phyloP scores from a whole-genome alignment of 2,797 vertebrate genomes.

The Karalla daura region DNA sequence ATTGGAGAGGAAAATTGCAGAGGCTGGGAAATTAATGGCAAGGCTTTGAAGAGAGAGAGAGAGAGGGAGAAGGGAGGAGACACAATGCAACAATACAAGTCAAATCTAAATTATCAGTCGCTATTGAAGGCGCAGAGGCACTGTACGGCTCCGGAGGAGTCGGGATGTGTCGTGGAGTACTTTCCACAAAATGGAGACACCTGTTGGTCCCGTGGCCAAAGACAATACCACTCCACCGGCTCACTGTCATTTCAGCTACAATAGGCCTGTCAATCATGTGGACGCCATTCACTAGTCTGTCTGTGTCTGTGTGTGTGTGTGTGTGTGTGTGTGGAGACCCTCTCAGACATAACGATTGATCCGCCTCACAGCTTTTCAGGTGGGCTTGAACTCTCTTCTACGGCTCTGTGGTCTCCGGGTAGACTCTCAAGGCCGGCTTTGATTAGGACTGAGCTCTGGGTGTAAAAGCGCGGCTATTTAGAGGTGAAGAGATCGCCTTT shows the following conservation, averaged over 20 bases:
- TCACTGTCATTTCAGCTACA: constrained; percentile 35
- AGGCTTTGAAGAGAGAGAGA: constrained; percentile 79
- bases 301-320: constrained; percentile 18
- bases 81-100: constrained; percentile 90
- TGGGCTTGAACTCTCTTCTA: not conserved
- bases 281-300: too few species aligned
- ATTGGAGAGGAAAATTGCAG: constrained; percentile 85
- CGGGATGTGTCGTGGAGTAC: not conserved
- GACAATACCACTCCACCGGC: constrained; percentile 46
- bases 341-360: constrained; percentile 69
- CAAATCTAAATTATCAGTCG: constrained; percentile 92
- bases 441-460: too few species aligned
- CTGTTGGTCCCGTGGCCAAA: constrained; percentile 50
- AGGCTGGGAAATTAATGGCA: constrained; percentile 92
- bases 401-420: too few species aligned
- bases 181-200: constrained; percentile 43
- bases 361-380: not conserved
- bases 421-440: too few species aligned
- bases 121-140: constrained; percentile 85
- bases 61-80: constrained; percentile 29
- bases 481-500: too few species aligned
- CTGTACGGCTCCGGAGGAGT: constrained; percentile 13
- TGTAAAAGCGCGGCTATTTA: too few species aligned
- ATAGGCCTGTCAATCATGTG: constrained; percentile 20
- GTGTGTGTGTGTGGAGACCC: not conserved